These are phyloP conservation scores for Drosophila hamatofila DNA, from an alignment of 2,888 invertebrate species.

Conservation along the genomic window DNA sequence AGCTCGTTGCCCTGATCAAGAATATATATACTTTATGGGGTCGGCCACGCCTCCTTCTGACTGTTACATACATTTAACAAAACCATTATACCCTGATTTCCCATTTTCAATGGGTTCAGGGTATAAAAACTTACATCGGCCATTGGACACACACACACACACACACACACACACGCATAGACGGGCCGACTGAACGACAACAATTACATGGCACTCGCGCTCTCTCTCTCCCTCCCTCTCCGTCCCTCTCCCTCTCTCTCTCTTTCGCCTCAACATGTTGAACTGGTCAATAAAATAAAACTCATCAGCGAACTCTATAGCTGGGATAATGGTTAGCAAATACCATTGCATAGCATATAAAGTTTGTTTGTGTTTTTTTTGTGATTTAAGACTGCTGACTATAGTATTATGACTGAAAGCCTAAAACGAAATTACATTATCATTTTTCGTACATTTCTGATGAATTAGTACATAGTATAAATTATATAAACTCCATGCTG, in stretches of 20 bases:
- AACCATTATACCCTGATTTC: too few species aligned
- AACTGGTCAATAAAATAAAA: slow-evolving; percentile 6
- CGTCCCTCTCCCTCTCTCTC: not conserved
- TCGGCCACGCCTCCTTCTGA: too few species aligned
- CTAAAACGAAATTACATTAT: too few species aligned
- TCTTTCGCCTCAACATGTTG: not conserved
- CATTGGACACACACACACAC: slow-evolving; percentile 1
- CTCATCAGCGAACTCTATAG: slow-evolving; percentile 12
- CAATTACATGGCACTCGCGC: slow-evolving; percentile 44
- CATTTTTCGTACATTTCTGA: not conserved
- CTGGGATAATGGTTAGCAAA: not conserved
- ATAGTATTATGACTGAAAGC: not conserved
- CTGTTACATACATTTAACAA: too few species aligned
- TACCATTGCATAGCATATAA: not conserved
- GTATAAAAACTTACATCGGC: slow-evolving; percentile 26
- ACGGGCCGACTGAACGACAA: slow-evolving; percentile 10
- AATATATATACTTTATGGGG: too few species aligned
- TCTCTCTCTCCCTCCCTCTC: slow-evolving; percentile 1
- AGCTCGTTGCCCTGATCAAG: too few species aligned
- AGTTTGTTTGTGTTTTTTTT: not conserved
- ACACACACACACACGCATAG: not conserved
- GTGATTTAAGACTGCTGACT: not conserved
- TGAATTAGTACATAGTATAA: too few species aligned
- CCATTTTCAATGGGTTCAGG: too few species aligned
- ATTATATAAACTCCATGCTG: too few species aligned